Evolutionary conservation across 2,888 invertebrate species (phyloP).

Genomic region (Rhingia rostrata): DNA sequence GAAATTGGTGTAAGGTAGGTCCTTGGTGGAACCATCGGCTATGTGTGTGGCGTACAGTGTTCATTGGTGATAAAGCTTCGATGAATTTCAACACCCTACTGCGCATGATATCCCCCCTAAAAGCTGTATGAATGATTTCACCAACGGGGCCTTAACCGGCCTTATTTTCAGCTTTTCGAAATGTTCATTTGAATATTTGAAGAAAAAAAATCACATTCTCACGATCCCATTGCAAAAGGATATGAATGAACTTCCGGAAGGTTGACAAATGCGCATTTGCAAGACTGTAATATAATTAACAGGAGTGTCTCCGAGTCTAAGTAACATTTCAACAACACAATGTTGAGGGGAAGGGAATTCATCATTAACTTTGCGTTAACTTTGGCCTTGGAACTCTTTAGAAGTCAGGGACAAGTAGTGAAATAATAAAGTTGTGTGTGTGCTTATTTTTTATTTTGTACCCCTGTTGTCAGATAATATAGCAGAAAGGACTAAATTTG

Average conservation of each 20-base stretch:
- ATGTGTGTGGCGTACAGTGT: conserved; percentile 27
- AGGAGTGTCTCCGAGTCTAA: background rate
- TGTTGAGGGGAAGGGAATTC: conserved; percentile 23
- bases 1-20: conserved; percentile 60
- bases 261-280: conserved; percentile 40
- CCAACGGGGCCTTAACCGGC: conserved; percentile 1
- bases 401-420: conserved; percentile 44
- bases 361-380: conserved; percentile 27
- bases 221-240: background rate
- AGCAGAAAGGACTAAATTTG: background rate
- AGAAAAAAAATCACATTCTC: background rate
- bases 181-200: background rate
- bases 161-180: background rate
- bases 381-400: conserved; percentile 54
- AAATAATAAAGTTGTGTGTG: background rate
- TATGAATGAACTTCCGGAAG: conserved; percentile 4
- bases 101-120: conserved; percentile 56
- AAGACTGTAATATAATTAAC: conserved; percentile 1
- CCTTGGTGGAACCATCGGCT: conserved; percentile 15
- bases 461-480: background rate
- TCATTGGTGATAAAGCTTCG: conserved; percentile 54
- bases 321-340: conserved; percentile 26
- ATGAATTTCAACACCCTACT: conserved; percentile 27
- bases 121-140: conserved; percentile 34
- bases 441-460: background rate